These are phyloP conservation scores for Quadriops clusia DNA, from an alignment of 2,888 invertebrate species.

Conservation along the genomic window DNA sequence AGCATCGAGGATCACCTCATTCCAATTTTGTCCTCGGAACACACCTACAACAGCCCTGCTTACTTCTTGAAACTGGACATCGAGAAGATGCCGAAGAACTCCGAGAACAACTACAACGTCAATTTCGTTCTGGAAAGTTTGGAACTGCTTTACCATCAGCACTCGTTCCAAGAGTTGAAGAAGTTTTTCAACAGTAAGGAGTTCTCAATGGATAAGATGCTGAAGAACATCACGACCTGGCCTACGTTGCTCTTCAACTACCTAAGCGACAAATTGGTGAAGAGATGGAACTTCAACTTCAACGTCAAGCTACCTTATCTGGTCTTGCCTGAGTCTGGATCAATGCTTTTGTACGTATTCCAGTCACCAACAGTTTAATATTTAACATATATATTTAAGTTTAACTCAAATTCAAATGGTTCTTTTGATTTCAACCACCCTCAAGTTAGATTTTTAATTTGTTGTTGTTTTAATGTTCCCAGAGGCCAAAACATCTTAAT, in stretches of 20 bases:
- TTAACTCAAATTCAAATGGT: neutral
- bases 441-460: slow-evolving; percentile 1
- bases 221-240: slow-evolving; percentile 10
- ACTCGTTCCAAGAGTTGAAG: slow-evolving; percentile 29
- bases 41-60: slow-evolving; percentile 49
- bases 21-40: slow-evolving; percentile 53
- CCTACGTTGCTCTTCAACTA: slow-evolving; percentile 17
- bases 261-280: slow-evolving; percentile 23
- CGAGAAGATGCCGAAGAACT: slow-evolving; percentile 55
- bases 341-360: slow-evolving; percentile 48
- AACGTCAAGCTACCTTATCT: slow-evolving; percentile 66
- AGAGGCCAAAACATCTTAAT: slow-evolving; percentile 61
- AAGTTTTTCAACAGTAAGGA: slow-evolving; percentile 42
- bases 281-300: slow-evolving; percentile 46
- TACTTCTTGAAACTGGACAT: slow-evolving; percentile 64
- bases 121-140: slow-evolving; percentile 58
- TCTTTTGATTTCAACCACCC: neutral
- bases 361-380: too few relatives aligned
- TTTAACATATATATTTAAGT: too few relatives aligned
- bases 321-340: slow-evolving; percentile 63
- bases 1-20: slow-evolving; percentile 61
- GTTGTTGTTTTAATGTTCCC: slow-evolving; percentile 18
- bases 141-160: slow-evolving; percentile 68
- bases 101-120: slow-evolving; percentile 56
- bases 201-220: slow-evolving; percentile 10